Conservation (phyloP, 2,797 vertebrate genomes). For the Oryzias dopingdopingensis region DNA sequence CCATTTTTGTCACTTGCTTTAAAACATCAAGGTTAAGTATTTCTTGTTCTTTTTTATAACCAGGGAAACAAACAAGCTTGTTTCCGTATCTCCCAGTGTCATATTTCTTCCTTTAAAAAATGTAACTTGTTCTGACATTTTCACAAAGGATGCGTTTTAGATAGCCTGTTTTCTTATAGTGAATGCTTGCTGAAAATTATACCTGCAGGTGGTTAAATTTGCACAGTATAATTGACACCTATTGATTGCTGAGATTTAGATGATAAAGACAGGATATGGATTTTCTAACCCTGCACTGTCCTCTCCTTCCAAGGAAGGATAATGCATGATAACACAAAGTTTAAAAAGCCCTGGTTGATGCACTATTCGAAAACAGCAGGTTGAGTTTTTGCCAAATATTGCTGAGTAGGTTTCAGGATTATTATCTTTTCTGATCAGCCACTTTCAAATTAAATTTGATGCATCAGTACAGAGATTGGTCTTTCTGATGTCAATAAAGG, state of each 20-base stretch:
- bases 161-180: constrained; percentile 69
- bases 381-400: constrained; percentile 18
- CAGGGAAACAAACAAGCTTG: too few relatives aligned
- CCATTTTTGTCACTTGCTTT: constrained; percentile 12
- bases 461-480: constrained; percentile 27
- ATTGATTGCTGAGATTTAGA: constrained; percentile 75
- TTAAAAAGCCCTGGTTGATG: constrained; percentile 10
- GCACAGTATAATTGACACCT: constrained; percentile 77
- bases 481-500: constrained; percentile 46
- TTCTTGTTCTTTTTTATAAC: too few relatives aligned
- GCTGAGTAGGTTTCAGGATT: constrained; percentile 13
- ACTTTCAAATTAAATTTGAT: constrained; percentile 21
- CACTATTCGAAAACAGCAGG: constrained; percentile 21
- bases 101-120: constrained; percentile 61
- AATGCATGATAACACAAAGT: constrained; percentile 27
- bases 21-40: too few relatives aligned
- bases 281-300: constrained; percentile 60
- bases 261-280: constrained; percentile 69
- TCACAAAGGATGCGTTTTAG: constrained; percentile 78
- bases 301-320: constrained; percentile 41
- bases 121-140: constrained; percentile 73
- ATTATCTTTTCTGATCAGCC: constrained; percentile 15
- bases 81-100: not conserved
- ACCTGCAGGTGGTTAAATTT: constrained; percentile 78
- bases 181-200: constrained; percentile 61